Evolutionary conservation across 2,888 invertebrate genomes (phyloP), one percentile per base, ranked within the genome.

Genomic region (Drosophila putrida): DNA sequence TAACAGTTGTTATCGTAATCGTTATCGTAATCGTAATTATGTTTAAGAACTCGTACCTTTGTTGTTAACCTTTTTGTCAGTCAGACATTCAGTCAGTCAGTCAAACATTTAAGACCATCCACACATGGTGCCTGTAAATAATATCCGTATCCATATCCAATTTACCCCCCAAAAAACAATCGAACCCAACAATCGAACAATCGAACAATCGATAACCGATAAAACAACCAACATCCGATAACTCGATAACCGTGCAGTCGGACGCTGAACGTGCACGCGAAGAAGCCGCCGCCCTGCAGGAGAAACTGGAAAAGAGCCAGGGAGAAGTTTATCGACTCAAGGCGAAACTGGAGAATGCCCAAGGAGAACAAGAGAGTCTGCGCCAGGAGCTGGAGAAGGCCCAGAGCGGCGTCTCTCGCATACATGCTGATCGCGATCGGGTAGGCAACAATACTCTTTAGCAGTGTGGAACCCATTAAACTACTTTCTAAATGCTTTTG

Each of bases 301-400:
- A 98, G 90, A 98, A 98, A 93, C 93, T 98, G 72, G 98, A 98
- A 92, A 97, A 98, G 93, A 97, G 97, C 61, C 98, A 98, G 93
- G 98, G 98, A 71, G 98, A 98, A 93, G 97, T 98, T 38, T 98
- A 98, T 91, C 95, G 98, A 92, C 94, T 98, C 83, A 98, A 98
- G 93, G 98, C 98, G 41, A 96, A 98, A 91, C 94, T 98, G 90
- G 98, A 98, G 94, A 98, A 98, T 93, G 97, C 98, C 92, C 97
- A 98, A 94, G 97, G 97, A 68, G 98, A 98, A 93, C 97, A 97
- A 91, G 97, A 98, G 90, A 97, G 97, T 91, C 94, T 98, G 80
- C 96, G 97, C 75, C 98, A 98, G 91, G 98, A 98, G 93, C 95
- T 98, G 91, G 98, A 98, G 92, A 95, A 94, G 93, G 95, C 96